Percentiles rank a stretch among this genome's conserved stretches.
Evolutionary conservation across 2,888 invertebrate species (phyloP).

Genomic region (Amorpha juglandis): DNA sequence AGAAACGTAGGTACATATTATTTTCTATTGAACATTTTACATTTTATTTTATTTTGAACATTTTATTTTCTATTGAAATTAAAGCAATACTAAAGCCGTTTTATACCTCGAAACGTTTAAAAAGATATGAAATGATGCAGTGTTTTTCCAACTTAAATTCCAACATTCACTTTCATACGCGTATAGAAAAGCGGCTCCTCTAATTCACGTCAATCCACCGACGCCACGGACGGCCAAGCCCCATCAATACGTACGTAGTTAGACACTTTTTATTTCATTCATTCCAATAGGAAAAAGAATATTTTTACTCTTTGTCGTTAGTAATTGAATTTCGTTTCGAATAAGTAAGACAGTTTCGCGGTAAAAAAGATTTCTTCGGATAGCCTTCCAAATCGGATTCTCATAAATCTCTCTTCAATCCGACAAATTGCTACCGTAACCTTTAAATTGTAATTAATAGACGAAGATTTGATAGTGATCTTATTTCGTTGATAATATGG

Average conservation of each 20-base stretch:
- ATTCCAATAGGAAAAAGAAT: slow-evolving; percentile 49
- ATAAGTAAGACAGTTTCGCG: slow-evolving; percentile 50
- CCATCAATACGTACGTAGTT: slow-evolving; percentile 55
- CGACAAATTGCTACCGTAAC: slow-evolving; percentile 16
- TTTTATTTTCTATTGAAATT: no score
- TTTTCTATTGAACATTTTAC: no score
- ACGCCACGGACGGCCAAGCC: slow-evolving; percentile 49
- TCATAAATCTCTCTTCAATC: slow-evolving; percentile 13
- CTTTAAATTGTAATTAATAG: slow-evolving; percentile 17
- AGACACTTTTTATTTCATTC: slow-evolving; percentile 63
- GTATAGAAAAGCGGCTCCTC: slow-evolving; percentile 47
- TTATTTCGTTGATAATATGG: background rate
- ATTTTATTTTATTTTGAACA: no score
- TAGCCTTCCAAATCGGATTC: slow-evolving; percentile 15
- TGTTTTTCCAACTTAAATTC: slow-evolving; percentile 36
- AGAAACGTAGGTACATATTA: no score
- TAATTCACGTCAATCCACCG: slow-evolving; percentile 54
- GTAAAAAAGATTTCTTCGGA: slow-evolving; percentile 25
- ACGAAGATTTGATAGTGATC: background rate
- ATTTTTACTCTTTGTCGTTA: slow-evolving; percentile 66
- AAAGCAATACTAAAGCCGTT: background rate
- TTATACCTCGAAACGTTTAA: background rate
- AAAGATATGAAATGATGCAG: slow-evolving; percentile 11
- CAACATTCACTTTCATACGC: slow-evolving; percentile 46
- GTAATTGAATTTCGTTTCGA: slow-evolving; percentile 66